Base-by-base conservation (phyloP, 2,797 vertebrate genomes). In the Rachycentron canadum region DNA sequence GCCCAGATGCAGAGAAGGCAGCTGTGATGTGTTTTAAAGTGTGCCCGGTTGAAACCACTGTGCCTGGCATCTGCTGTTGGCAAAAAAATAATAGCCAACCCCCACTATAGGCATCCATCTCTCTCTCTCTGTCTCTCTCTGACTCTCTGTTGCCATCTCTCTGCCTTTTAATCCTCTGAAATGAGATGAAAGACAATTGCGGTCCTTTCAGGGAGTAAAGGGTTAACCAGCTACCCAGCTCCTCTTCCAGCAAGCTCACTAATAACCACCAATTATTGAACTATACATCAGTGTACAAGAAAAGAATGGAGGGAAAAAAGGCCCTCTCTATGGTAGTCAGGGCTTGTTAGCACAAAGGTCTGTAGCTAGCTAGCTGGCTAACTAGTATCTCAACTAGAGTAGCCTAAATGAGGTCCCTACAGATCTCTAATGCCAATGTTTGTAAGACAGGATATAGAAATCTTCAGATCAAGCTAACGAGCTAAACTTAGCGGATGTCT, bases 211-310 rank as follows among this genome's bases (percentile, higher is more conserved):
- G 82, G 32, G 67, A 81, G 81, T 81, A 88, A 86, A 83, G 91
- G 82, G 87, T 90, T 91, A 89, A 93, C 67, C 72, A 68, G 70
- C 78, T 69, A 72, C 67, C 74, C 68, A 49, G 88, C 83, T 90
- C 78, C 76, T 85, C 78, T 85, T 89, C 72, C 81, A 87, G 87
- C 78, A 81, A 81, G 80, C 88, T 80, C 82, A 59, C 86, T 88
- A 89, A 93, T 91, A 93, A 92, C 90, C 77, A 83, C 89, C 89
- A 94, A 92, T 94, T 93, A 94, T 82, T 79, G 83, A 87, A 85
- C 84, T 82, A 79, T 86, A 87, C 69, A 85, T 73, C 87, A 70
- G 79, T 49, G 55, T 78, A 77, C 67, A 72, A 81, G 75, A 73
- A 81, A 76, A 79, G 45, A 88, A 73, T 55, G 41, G 62, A 69